Conservation (phyloP, 2,113 vertebrate genomes). For the Thinocorus orbignyianus region DNA sequence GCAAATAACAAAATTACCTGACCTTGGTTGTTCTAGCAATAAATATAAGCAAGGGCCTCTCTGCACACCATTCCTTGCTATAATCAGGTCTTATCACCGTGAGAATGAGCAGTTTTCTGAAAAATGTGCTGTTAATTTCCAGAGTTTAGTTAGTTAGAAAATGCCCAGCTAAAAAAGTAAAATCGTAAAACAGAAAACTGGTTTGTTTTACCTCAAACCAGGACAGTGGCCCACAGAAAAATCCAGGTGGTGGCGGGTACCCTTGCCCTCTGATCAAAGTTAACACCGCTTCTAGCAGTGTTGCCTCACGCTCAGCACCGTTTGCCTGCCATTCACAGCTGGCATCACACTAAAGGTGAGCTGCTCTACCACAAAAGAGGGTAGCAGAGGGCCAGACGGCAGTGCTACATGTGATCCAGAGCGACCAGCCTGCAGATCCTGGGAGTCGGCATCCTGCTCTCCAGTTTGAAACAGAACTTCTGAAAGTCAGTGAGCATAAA, state of each 20-base stretch:
- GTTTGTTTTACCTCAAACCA: too few relatives aligned
- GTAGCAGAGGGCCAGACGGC: not conserved
- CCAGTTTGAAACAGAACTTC: not conserved
- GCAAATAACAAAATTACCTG: too few relatives aligned
- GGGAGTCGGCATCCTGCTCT: not conserved
- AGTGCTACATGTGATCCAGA: rapidly evolving
- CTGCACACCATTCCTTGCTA: too few relatives aligned
- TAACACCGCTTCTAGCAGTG: rapidly evolving
- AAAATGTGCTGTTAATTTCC: too few relatives aligned
- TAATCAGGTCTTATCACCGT: too few relatives aligned
- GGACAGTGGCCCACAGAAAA: not conserved
- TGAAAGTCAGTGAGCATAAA: not conserved
- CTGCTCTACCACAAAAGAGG: not conserved
- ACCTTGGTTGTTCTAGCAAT: too few relatives aligned
- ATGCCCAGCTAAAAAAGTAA: too few relatives aligned
- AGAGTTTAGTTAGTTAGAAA: too few relatives aligned
- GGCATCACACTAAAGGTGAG: rapidly evolving
- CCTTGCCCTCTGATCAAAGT: not conserved
- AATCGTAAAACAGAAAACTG: too few relatives aligned
- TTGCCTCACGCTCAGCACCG: not conserved
- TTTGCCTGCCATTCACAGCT: not conserved
- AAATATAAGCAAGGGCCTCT: too few relatives aligned
- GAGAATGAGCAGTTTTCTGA: too few relatives aligned
- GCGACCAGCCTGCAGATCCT: not conserved
- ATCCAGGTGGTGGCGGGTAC: not conserved